Conservation (phyloP, 1,140 invertebrate species). For the Ectropis grisescens region DNA sequence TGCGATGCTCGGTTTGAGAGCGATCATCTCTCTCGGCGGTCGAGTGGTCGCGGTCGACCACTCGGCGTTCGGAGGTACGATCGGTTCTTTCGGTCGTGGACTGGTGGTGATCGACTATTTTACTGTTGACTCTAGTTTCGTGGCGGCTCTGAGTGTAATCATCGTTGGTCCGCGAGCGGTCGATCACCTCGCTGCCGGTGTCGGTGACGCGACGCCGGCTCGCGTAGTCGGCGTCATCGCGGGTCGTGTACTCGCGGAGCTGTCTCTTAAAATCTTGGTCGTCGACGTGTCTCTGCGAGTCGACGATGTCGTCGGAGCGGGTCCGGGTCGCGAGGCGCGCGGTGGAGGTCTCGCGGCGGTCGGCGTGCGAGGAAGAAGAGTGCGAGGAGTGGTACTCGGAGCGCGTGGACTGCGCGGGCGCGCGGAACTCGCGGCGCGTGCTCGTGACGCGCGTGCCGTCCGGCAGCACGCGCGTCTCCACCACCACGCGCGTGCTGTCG, state of each 20-base stretch:
- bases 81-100: no score
- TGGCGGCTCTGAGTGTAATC: slow-evolving; percentile 8
- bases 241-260: slow-evolving; percentile 12
- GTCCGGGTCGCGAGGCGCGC: no score
- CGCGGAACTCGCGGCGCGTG: slow-evolving; percentile 73
- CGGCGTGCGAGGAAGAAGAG: slow-evolving; percentile 24
- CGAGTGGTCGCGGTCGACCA: no score
- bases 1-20: no score
- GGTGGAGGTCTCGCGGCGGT: slow-evolving; percentile 25
- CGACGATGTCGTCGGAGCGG: slow-evolving; percentile 33
- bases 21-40: no score
- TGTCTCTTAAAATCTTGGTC: slow-evolving; percentile 42
- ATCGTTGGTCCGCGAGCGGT: slow-evolving; percentile 5
- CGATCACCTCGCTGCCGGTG: slow-evolving; percentile 4
- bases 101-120: slow-evolving; percentile 4
- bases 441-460: slow-evolving; percentile 76
- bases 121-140: slow-evolving; percentile 5
- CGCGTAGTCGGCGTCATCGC: slow-evolving; percentile 3
- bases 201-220: neutral
- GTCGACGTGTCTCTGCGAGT: slow-evolving; percentile 43
- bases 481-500: slow-evolving; percentile 74
- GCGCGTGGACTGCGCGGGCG: slow-evolving; percentile 35
- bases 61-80: no score
- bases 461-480: slow-evolving; percentile 74
- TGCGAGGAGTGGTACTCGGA: slow-evolving; percentile 35